Evolutionary conservation across 2,113 vertebrate species (phyloP), one percentile per base, ranked within the genome.

Genomic region (Channa maculata): DNA sequence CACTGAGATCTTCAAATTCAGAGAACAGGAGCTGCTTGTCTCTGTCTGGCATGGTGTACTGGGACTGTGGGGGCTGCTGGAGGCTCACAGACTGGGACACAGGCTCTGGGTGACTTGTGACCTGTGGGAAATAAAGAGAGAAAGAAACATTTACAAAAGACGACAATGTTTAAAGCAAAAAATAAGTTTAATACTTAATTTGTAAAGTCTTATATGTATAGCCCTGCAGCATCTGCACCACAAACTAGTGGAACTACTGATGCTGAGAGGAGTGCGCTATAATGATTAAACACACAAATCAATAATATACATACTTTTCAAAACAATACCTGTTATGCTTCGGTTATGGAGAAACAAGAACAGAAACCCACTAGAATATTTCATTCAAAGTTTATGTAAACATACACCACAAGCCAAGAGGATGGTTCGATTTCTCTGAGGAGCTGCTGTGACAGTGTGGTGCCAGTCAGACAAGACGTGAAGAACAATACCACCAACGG

Each of bases 1-100:
- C 96, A 95, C 96, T 97, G 91, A 97, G 96, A 96, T 97, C 95
- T 95, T 97, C 96, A 88, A 97, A 97, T 91, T 97, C 96, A 73
- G 95, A 95, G 89, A 97, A 97, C 83, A 95, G 94, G 84, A 95
- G 92, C 54, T 96, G 95, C 85, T 97, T 97, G 87, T 97, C 96
- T 82, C 96, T 86, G 86, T 97, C 96, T 49, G 95, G 95, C 91
- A 96, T 95, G 91, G 83, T 96, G 90, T 97, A 97, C 86, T 96
- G 96, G 80, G 94, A 93, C 88, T 96, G 96, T 3, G 93, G 91
- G 13, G 92, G 88, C 80, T 94, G 94, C 90, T 95, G 96, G 80
- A 95, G 90, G 76, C 92, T 94, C 94, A 96, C 91, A 50, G 95
- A 88, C 83, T 96, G 96, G 90, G 96, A 94, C 79, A 96, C 95